A percentile compares a stretch with the other conserved stretches of the same genome.
Conservation (phyloP, 2,113 vertebrate species). For the Indri indri region DNA sequence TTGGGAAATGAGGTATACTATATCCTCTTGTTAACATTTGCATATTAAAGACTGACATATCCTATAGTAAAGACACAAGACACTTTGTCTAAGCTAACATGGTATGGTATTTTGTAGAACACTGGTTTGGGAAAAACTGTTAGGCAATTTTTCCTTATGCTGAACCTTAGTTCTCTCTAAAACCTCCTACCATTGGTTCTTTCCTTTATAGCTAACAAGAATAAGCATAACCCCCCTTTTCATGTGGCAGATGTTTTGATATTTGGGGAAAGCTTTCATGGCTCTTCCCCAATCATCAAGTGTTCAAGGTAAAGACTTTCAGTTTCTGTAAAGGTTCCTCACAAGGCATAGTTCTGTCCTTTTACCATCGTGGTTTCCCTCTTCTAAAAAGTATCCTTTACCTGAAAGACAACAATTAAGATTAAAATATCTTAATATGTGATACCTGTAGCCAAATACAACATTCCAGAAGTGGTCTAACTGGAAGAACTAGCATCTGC, state of each 20-base stretch:
- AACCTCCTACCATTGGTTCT: background rate
- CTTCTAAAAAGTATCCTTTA: conserved; percentile 15
- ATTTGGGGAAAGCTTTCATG: background rate
- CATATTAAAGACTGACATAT: background rate
- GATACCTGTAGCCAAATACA: background rate
- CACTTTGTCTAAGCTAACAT: background rate
- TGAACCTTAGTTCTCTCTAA: background rate
- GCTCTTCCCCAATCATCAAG: background rate
- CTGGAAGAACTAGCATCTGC: conserved; percentile 17
- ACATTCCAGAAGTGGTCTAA: conserved; percentile 47
- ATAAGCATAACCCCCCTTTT: background rate
- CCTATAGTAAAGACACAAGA: background rate
- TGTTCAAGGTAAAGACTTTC: background rate
- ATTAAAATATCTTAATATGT: background rate
- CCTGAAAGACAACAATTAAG: background rate
- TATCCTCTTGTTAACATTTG: background rate
- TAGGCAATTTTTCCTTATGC: background rate
- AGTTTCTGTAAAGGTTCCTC: background rate
- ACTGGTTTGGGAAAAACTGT: background rate
- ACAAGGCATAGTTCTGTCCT: background rate
- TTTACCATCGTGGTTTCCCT: background rate
- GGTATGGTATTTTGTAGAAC: background rate
- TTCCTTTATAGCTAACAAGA: background rate
- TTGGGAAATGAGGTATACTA: background rate
- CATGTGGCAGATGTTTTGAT: background rate